Conservation (phyloP, 2,797 vertebrate species). For the Myiotriccus ornatus region DNA sequence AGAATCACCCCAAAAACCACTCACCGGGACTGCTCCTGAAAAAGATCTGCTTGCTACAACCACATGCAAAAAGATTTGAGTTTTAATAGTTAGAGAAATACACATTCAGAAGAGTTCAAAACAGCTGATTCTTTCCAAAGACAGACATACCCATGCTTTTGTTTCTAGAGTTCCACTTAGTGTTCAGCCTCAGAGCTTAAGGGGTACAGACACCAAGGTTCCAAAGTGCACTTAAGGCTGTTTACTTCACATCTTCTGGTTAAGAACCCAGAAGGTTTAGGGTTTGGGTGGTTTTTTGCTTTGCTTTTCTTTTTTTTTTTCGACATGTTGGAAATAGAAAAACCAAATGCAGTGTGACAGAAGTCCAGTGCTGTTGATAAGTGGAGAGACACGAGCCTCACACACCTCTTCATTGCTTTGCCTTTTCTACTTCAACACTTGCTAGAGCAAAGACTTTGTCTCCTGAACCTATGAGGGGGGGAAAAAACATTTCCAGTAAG, state of each 20-base stretch:
- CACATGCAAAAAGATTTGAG: conserved; percentile 26
- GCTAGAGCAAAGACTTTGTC: conserved; percentile 97
- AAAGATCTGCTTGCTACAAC: conserved; percentile 12
- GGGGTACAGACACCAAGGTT: not conserved
- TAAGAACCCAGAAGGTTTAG: conserved; percentile 15
- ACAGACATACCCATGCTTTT: not conserved
- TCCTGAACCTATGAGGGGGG: conserved; percentile 84
- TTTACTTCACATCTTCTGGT: conserved; percentile 20
- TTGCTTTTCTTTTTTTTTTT: not conserved
- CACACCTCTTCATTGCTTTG: conserved; percentile 77
- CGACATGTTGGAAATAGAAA: conserved; percentile 37
- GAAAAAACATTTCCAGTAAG: not conserved
- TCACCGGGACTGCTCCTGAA: not conserved
- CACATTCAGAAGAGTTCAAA: not conserved
- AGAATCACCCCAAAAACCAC: not conserved
- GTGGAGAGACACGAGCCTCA: not conserved
- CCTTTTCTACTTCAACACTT: conserved; percentile 90
- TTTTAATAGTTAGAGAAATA: conserved; percentile 58
- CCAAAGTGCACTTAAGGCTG: conserved; percentile 35
- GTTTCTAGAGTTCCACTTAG: conserved; percentile 20
- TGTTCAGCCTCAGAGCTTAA: conserved; percentile 34
- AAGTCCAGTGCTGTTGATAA: conserved; percentile 12
- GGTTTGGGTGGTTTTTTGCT: not conserved
- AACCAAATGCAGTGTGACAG: not conserved
- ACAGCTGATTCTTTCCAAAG: not conserved